A percentile compares a stretch with the other conserved stretches of the same genome.
Conservation (phyloP, 2,797 vertebrate species). For the Cottoperca gobio region DNA sequence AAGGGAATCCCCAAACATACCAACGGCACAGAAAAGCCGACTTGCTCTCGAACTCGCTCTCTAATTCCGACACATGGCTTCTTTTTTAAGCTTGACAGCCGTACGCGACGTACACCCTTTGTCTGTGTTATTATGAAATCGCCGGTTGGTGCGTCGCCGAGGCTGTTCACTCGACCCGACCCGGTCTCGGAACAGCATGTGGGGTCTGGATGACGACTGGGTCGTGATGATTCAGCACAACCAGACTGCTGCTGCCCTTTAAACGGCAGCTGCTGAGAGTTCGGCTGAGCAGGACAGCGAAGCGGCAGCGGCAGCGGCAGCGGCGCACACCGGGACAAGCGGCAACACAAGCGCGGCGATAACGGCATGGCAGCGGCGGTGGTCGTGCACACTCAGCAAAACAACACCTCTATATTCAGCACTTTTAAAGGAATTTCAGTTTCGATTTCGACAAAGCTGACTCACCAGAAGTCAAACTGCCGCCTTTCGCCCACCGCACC, state of each 20-base stretch:
- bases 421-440: slow-evolving; percentile 55
- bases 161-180: slow-evolving; percentile 24
- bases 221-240: slow-evolving; percentile 86
- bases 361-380: slow-evolving; percentile 32
- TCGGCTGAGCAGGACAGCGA: slow-evolving; percentile 31
- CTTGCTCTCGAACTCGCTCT: slow-evolving; percentile 28
- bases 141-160: slow-evolving; percentile 38
- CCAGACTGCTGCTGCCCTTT: slow-evolving; percentile 58
- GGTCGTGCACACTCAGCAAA: slow-evolving; percentile 76
- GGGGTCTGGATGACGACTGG: slow-evolving; percentile 46
- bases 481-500: slow-evolving; percentile 62
- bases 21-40: slow-evolving; percentile 15
- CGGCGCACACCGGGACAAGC: slow-evolving; percentile 38
- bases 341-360: slow-evolving; percentile 25
- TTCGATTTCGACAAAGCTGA: slow-evolving; percentile 50
- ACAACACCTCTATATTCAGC: slow-evolving; percentile 70
- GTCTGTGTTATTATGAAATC: slow-evolving; percentile 67
- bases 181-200: slow-evolving; percentile 44
- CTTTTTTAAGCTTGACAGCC: slow-evolving; percentile 56
- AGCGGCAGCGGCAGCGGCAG: too few relatives aligned
- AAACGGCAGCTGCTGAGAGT: slow-evolving; percentile 44
- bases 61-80: slow-evolving; percentile 78
- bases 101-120: slow-evolving; percentile 62
- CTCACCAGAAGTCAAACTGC: slow-evolving; percentile 78
- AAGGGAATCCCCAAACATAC: slow-evolving; percentile 63